Evolutionary conservation across 2,797 vertebrate species (phyloP), one percentile per base, ranked within the genome.

Genomic region (Cottoperca gobio): DNA sequence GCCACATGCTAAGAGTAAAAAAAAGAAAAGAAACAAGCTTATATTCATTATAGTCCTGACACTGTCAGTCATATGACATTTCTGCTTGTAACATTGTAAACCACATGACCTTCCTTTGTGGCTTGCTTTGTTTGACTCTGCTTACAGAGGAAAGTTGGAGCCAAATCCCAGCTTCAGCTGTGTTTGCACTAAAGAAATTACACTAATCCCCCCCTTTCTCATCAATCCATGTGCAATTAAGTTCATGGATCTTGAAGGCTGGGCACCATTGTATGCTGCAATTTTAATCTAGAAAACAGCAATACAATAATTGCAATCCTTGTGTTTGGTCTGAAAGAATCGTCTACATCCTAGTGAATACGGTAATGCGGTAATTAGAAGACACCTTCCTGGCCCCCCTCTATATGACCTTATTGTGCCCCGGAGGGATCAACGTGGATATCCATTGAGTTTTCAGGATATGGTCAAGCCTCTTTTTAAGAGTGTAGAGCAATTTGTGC

Each of bases 111-210:
- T 40, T 59, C n/a, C 19, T 82, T 86, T 77, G 62, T 71, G 72
- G 63, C 57, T 40, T 39, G 70, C 60, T 89, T 87, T 88, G 73
- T 78, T 89, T 73, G 28, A 64, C 67, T 72, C 53, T 79, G 57
- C 52, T 73, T 61, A 72, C 53, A 77, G 70, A 68, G 55, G 62
- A 74, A 81, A 88, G 64, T 81, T 35, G 0, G 48, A 65, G 67
- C 67, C 48, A 78, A 86, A 81, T 85, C 84, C 76, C 65, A 37
- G 63, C 42, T 71, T 85, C 13, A 12, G 58, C 57, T 79, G 11
- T 85, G 74, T 82, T 88, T 89, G 65, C 72, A 53, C 55, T 63
- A 48, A 65, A 82, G 72, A 83, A 43, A 69, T 78, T 57, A 37
- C 54, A 33, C 74, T 86, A 83, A 88, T 82, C 76, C 75, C 60